A percentile compares a stretch with the other conserved stretches of the same genome.
Conservation (phyloP, 2,888 invertebrate genomes). For the Aspidiotus destructor region DNA sequence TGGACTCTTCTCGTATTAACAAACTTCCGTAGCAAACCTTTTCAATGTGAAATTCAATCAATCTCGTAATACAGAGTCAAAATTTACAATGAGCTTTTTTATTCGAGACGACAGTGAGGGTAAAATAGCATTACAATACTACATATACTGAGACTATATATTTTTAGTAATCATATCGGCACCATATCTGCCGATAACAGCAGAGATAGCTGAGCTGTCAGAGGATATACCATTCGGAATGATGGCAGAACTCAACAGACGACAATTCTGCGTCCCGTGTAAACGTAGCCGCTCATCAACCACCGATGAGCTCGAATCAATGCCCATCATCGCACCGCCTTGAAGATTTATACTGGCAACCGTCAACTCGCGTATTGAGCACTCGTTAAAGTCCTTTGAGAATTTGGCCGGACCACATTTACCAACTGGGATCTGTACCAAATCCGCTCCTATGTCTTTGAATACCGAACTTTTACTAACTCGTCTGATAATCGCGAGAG, state of each 20-base stretch:
- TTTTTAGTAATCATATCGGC: neutral
- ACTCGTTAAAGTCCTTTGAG: constrained; percentile 5
- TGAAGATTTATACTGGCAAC: constrained; percentile 9
- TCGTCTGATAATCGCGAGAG: constrained; percentile 7
- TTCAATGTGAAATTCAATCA: too few relatives aligned
- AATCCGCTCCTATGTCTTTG: constrained; percentile 6
- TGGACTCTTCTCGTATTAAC: too few relatives aligned
- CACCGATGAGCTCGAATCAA: constrained; percentile 12
- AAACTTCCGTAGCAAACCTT: too few relatives aligned
- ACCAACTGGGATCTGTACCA: constrained; percentile 17
- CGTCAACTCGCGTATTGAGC: constrained; percentile 19
- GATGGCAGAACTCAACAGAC: constrained; percentile 11
- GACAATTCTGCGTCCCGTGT: constrained; percentile 18
- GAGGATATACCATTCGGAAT: constrained; percentile 12
- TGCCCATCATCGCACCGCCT: constrained; percentile 24
- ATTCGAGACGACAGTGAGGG: too few relatives aligned
- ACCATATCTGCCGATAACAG: constrained; percentile 13
- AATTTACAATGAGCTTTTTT: too few relatives aligned
- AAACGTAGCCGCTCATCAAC: constrained; percentile 18
- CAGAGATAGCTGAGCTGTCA: constrained; percentile 12
- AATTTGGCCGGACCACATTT: constrained; percentile 12
- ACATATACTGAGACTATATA: too few relatives aligned
- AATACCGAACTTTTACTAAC: constrained; percentile 21
- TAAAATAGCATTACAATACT: too few relatives aligned
- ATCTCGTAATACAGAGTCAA: too few relatives aligned